Base-by-base conservation (phyloP, 1,140 invertebrate species). In the Cotesia glomerata region DNA sequence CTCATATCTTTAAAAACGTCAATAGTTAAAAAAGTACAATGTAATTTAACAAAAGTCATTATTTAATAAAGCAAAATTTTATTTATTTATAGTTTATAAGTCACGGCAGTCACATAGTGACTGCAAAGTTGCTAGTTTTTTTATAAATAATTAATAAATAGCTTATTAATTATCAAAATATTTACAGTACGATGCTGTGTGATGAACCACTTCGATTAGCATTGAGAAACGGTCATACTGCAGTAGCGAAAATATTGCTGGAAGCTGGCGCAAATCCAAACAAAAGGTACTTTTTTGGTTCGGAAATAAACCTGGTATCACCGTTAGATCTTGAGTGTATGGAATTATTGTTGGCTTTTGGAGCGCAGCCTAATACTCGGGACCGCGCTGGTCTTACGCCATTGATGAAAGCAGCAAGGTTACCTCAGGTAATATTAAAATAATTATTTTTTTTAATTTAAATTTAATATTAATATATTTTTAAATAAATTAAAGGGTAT, bases 221-320 rank as follows among this genome's bases (percentile, higher is more conserved):
- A 0, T 92, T 97, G 59, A 91, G 95, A 76, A 96, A 96, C 82
- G 93, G 94, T 68, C 94, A 97, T 82, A 92, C 92, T 69, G 89
- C 93, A 2, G 94, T 94, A 32, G 91, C 91, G 2, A 88, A 88
- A 71, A 86, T 90, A 4, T 82, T 94, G 0, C 83, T 93, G 26
- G 92, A 94, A 77, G 90, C 92, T 71, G 92, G 92, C 1, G 92
- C 92, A 0, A 91, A 93, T 84, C 91, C 91, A 70, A 96, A 91
- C 85, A 95, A 91, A 86, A 90, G 89, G 9, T 95, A 96, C 81
- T 97, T 97, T 85, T 95, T 97, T 79, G 95, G 95, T 2, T 91
- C 94, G 0, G 95, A 97, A 86, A 95, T 97, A 68, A 97, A 96
- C 82, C 86, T 97, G 56, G 92, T 97, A 2, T 93, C 91, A 34